Evolutionary conservation across 2,113 vertebrate genomes (phyloP), one percentile per base, ranked within the genome.

Genomic region (Fregata magnificens): DNA sequence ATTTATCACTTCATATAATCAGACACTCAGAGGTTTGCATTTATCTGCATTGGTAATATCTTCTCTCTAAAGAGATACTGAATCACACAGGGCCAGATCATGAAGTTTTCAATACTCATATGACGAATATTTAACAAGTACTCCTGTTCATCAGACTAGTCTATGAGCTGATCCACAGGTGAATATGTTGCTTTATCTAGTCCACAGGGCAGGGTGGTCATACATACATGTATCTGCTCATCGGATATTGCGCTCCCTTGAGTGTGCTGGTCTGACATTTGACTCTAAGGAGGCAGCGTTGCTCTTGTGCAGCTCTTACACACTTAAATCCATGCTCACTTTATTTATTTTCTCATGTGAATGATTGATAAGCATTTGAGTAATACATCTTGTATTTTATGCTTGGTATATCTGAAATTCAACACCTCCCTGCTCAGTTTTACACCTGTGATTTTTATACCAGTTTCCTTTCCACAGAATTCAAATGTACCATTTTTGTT

Each of bases 1-100:
- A 56, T 91, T 94, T 91, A 85, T 95, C 36, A 11, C 34, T 82
- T 88, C 21, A 47, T 42, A 38, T 25, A 76, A 84, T 91, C 50
- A 90, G n/a, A 29, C 32, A 81, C 11, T 52, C 56, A 55, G 29
- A 88, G 3, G 38, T 77, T 82, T 86, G 44, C 9, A 14, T 79
- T 84, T 72, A 42, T 69, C n/a, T 91, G 6, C 47, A 53, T 47
- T n/a, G n/a, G 42, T 36, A 86, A n/a, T 73, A 28, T 36, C 13
- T 55, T 59, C 28, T 84, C 49, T 79, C 50, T 44, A 44, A 78
- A 88, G 66, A 42, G 4, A 6, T 18, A 59, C 12, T 78, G 65
- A 55, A 49, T 44, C 13, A 28, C 29, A 50, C 5, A 63, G 38
- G 42, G 7, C 11, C 29, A 59, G 16, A n/a, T 25, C 19, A 47